A percentile compares a stretch with the other conserved stretches of the same genome.
phyloP scores from a whole-genome alignment of 2,888 invertebrate species.

The Yponomeuta evonymella region DNA sequence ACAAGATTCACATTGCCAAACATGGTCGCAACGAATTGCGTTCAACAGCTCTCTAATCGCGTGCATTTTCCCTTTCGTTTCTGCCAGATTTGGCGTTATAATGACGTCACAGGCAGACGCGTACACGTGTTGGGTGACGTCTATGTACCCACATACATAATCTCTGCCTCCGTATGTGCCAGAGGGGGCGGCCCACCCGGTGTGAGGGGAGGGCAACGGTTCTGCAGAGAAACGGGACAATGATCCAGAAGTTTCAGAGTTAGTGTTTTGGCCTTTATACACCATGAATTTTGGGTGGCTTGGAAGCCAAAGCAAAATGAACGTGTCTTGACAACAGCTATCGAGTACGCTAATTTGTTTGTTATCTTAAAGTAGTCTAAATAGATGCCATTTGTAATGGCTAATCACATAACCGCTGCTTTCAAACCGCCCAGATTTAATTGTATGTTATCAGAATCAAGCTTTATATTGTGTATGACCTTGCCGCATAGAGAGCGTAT shows the following conservation, averaged over 20 bases:
- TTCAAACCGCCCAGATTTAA: too few species aligned
- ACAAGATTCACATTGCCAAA: too few species aligned
- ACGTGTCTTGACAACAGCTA: too few species aligned
- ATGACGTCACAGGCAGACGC: not conserved
- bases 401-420: too few species aligned
- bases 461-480: too few species aligned
- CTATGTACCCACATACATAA: not conserved
- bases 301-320: too few species aligned
- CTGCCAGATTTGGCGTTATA: not conserved
- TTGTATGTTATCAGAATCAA: too few species aligned
- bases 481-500: too few species aligned
- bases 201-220: constrained; percentile 22
- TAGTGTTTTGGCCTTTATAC: not conserved
- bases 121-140: not conserved
- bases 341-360: too few species aligned
- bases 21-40: not conserved
- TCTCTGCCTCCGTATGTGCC: constrained; percentile 2
- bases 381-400: too few species aligned
- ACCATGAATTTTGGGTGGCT: too few species aligned
- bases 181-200: constrained; percentile 19
- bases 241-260: not conserved
- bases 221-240: constrained; percentile 13
- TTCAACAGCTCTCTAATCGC: constrained; percentile 18
- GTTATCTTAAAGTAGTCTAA: too few species aligned
- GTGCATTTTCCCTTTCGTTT: constrained; percentile 13